Base-by-base conservation (phyloP, 1,140 invertebrate species). In the Lamellibrachia luymesi region DNA sequence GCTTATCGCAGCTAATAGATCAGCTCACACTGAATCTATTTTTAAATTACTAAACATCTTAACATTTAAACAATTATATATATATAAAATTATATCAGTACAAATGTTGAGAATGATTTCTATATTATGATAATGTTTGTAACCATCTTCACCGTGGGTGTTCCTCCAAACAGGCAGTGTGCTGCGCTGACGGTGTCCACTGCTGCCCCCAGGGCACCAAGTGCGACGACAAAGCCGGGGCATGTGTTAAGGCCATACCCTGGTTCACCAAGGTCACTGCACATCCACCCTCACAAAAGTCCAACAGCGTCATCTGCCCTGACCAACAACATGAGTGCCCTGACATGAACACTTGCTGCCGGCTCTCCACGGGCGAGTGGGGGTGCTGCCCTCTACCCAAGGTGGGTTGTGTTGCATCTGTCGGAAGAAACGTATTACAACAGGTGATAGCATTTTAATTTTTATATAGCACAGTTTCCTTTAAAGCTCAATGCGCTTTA, bases 151-250 rank as follows among this genome's bases (percentile, higher is more conserved):
- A 38, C 38, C 1, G 38, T 38, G 38, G 38, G 38, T 49, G 50
- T 49, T 51, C 22, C 49, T 2, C 90, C 91, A 38, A 38, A 25
- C 92, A 95, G 94, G 95, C 95, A 50, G 94, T 94, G 7, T 95
- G 95, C 91, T 96, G 95, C 93, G 91, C 92, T 92, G 95, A 96
- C 92, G 91, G 94, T 93, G 17, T 94, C 6, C 95, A 95, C 92
- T 96, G 95, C 93, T 96, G 95, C 93, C 95, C 95, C 51, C 10
- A 93, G 25, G 95, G 94, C 27, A 94, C 93, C 49, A 94, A 50
- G 1, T 96, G 95, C 95, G 94, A 96, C 92, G 38, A 93, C 17
- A 50, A 93, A n/a, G 22, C 93, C 17, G 93, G 94, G 80, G 49
- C 92, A 25, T 94, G 94, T 90, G 49, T 7, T n/a, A 50, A 50